Evolutionary conservation across 2,113 vertebrate genomes (phyloP).

Genomic region (Engraulis encrasicolus): DNA sequence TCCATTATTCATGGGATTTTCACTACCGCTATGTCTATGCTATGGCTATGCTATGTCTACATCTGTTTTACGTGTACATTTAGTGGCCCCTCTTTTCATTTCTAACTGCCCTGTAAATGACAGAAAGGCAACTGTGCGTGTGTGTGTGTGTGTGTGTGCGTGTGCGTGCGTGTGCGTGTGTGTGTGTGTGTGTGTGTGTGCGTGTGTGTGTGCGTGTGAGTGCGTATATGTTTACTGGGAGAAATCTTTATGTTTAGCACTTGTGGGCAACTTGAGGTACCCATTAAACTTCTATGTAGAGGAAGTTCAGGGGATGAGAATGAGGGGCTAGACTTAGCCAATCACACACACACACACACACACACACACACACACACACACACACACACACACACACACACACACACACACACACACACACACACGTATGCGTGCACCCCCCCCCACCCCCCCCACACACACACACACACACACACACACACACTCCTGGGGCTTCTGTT

Average conservation of each 20-base stretch:
- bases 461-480: no score
- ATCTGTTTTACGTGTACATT: neutral
- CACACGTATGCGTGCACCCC: no score
- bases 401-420: no score
- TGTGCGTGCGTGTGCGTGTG: no score
- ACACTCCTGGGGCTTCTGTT: no score
- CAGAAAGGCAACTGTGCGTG: neutral
- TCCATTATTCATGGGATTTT: neutral
- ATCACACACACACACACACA: neutral
- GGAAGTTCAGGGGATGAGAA: neutral
- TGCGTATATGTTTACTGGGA: neutral
- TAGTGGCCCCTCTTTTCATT: neutral
- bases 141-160: no score
- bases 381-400: no score
- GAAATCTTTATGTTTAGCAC: neutral
- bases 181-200: no score
- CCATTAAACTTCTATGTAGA: neutral
- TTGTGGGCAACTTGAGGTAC: neutral
- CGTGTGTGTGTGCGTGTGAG: neutral
- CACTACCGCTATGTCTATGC: neutral
- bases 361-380: no score
- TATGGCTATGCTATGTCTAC: neutral
- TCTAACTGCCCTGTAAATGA: neutral
- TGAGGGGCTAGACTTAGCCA: neutral
- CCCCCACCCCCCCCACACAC: no score